Base-by-base conservation (phyloP, 2,888 invertebrate genomes). In the Lamellibrachia columna region DNA sequence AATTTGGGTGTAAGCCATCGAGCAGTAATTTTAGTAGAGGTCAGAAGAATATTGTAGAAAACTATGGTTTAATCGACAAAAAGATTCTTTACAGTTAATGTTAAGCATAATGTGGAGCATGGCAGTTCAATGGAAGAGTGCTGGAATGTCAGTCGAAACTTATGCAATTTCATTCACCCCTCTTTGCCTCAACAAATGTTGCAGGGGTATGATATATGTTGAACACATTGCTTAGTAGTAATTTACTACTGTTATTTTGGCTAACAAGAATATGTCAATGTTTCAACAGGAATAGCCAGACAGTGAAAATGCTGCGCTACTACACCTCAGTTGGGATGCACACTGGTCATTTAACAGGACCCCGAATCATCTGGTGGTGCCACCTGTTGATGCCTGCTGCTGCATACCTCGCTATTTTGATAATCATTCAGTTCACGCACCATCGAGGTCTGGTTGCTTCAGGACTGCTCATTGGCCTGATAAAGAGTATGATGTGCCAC, bases 281-380 rank as follows among this genome's bases (percentile, higher is more conserved):
- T 11, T 75, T 75, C 6, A n/a, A 22, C 75, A 75, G 75, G 75
- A 75, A 75, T 22, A 22, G 22, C 3, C 75, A 11, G 22, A n/a
- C 75, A 22, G 75, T 75, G 6, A 75, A 75, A 22, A 91, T 93
- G 90, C 52, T 93, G 8, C 58, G 58, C 3, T 53, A 92, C n/a
- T 93, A 92, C 92, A 55, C 15, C 3, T 75, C 75, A 22, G 40
- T 55, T 60, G 52, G 92, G 93, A 15, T 8, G 7, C 92, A 22
- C 91, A 93, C 93, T 22, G 75, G 75, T 22, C 75, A 11, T 22
- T 6, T 75, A n/a, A 22, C 60, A 52, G 28, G 95, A 94, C 52
- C 96, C 96, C 9, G 92, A 93, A 28, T 92, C 94, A 90, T 93
- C 22, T 96, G 96, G 96, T 95, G 95, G 93, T 94, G 94, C 93